A percentile compares a stretch with the other conserved stretches of the same genome.
Evolutionary conservation across 1,140 invertebrate genomes (phyloP).

Genomic region (Planococcus citri): DNA sequence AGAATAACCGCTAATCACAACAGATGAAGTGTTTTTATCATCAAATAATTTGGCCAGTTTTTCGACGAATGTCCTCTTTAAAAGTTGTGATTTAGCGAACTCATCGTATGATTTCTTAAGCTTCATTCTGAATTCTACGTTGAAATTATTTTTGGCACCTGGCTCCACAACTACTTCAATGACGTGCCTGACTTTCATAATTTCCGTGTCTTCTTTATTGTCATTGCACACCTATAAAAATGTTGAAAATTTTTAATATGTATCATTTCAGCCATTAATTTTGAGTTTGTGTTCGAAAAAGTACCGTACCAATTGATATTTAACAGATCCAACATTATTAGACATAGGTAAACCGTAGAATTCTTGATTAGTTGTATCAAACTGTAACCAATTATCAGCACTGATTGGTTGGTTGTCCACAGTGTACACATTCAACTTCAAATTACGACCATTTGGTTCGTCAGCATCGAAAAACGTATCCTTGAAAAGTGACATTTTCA

Average conservation of each 20-base stretch:
- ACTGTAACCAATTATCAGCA: constrained; percentile 70
- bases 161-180: constrained; percentile 1
- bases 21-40: constrained; percentile 55
- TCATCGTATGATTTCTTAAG: constrained; percentile 56
- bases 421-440: constrained; percentile 59
- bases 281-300: constrained; percentile 18
- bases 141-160: background rate
- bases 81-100: constrained; percentile 52
- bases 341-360: constrained; percentile 70
- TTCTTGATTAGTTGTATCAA: constrained; percentile 75
- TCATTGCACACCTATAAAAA: background rate
- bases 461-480: constrained; percentile 84
- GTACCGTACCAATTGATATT: constrained; percentile 55
- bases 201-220: background rate
- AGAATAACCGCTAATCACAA: constrained; percentile 45
- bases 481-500: constrained; percentile 34
- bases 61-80: constrained; percentile 64
- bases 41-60: constrained; percentile 60
- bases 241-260: background rate
- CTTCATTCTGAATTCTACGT: constrained; percentile 62
- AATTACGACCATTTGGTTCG: constrained; percentile 57
- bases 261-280: too few species aligned
- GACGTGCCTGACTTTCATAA: background rate
- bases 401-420: constrained; percentile 53
- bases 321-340: constrained; percentile 51